Evolutionary conservation across 1,140 invertebrate genomes (phyloP), one percentile per base, ranked within the genome.

Genomic region (Anoplolepis gracilipes): DNA sequence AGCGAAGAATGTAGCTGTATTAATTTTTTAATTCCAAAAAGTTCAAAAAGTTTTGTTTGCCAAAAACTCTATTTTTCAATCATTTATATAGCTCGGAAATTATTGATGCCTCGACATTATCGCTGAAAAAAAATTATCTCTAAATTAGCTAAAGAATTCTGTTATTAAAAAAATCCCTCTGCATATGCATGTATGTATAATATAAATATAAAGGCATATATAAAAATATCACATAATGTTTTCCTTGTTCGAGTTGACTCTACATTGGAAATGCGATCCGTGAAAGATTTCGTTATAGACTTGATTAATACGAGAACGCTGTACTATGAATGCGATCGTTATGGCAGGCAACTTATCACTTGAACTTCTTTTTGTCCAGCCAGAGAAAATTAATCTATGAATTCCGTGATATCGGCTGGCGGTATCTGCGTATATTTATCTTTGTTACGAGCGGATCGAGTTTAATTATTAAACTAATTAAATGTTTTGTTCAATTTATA

Each of bases 321-420:
- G 59, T 55, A 53, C 46, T 36, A 88, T 89, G 88, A 89, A 89
- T 89, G 84, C 85, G 62, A 28, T 42, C 87, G 72, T 89, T 88
- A 89, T 89, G 39, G 76, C 25, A 76, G 49, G 87, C 70, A 89
- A 86, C 65, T 33, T 77, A 57, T 57, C 30, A 25, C 10, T 30
- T 22, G 6, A n/a, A 11, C 6, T 11, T 57, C 25, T 72, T 81
- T 53, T 81, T 81, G 49, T 46, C 30, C 46, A 33, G 8, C 10
- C 8, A n/a, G 42, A 16, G n/a, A 22, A 55, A 70, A 84, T 61
- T 28, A 46, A 30, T 61, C 42, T 36, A 19, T 3, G 22, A 70
- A 88, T 88, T 88, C 85, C 79, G 62, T 16, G 22, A 53, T 67
- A 16, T n/a, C 39, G 42, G 30, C 76, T 46, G 42, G 13, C 2